Evolutionary conservation across 2,113 vertebrate species (phyloP).

Genomic region (Todiramphus saurophagus): DNA sequence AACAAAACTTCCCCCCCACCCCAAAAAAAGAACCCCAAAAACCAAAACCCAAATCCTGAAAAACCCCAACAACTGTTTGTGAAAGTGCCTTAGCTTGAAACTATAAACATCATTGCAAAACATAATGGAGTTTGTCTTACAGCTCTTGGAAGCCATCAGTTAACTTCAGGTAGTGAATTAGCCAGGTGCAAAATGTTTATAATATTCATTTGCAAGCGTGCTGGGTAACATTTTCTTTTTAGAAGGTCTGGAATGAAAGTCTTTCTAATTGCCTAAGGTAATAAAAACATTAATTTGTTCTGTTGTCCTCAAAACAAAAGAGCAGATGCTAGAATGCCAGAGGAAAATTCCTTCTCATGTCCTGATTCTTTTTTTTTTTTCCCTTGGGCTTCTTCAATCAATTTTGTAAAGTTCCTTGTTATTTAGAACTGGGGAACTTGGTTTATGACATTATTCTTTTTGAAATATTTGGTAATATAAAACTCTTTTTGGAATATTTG

Average conservation of each 20-base stretch:
- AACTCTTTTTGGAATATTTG: neutral
- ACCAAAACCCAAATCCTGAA: neutral
- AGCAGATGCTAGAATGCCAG: neutral
- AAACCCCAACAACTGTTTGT: neutral
- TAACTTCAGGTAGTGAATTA: neutral
- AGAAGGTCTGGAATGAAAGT: neutral
- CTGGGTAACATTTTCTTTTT: neutral
- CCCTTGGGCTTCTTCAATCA: neutral
- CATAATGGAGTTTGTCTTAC: neutral
- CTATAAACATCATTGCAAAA: neutral
- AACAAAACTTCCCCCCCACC: neutral
- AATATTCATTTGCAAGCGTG: neutral
- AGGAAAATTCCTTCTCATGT: neutral
- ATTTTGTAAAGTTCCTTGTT: neutral
- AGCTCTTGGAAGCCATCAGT: neutral
- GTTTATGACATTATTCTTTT: neutral
- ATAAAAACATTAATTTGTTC: neutral
- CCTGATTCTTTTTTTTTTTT: neutral
- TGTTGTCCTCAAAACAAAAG: neutral
- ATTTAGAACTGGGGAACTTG: neutral
- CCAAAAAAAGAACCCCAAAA: neutral
- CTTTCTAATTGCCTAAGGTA: neutral
- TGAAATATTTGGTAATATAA: neutral
- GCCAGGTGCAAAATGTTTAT: neutral
- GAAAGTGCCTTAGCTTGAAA: neutral